Base-by-base conservation (phyloP, 2,888 invertebrate species). In the Nomada ferruginata region DNA sequence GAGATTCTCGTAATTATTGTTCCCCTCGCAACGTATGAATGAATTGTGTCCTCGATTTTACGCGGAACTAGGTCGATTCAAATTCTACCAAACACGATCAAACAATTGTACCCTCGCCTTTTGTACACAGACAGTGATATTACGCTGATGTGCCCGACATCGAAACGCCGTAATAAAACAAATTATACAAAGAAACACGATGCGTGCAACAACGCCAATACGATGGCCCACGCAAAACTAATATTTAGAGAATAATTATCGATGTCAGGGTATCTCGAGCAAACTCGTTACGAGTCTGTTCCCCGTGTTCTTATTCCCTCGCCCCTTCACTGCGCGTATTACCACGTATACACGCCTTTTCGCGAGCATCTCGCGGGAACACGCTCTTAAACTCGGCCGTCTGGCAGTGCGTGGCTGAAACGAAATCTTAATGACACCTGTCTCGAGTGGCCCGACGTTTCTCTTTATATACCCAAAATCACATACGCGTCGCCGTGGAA, bases 351-450 rank as follows among this genome's bases (percentile, higher is more conserved):
- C 23, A 1, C 23, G 63, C 77, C 55, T 76, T 72, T 76, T 65
- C 76, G 68, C 55, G 65, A 70, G 68, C 80, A 82, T 83, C 74
- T 80, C 73, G 72, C 50, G 44, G 50, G 26, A 47, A 64, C 65
- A 77, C 86, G 71, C 81, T 73, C 76, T 65, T 74, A 82, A 71
- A 53, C 79, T 72, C 87, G 55, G 20, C 76, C 83, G 83, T 83
- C 83, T 83, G 83, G 83, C 83, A 70, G 77, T 26, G 36, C 81
- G 78, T 69, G 76, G 76, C 61, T 82, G 74, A 85, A 89, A 82
- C 84, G 85, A 89, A 89, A 86, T 87, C 87, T 83, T 89, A 88
- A 89, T 87, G 88, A 88, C 89, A 88, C 86, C 83, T 86, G 85
- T 89, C 85, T 81, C 73, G 82, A 86, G 76, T 69, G 84, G 70